Evolutionary conservation across 2,888 invertebrate species (phyloP).

Genomic region (Eustalomyia histrio): DNA sequence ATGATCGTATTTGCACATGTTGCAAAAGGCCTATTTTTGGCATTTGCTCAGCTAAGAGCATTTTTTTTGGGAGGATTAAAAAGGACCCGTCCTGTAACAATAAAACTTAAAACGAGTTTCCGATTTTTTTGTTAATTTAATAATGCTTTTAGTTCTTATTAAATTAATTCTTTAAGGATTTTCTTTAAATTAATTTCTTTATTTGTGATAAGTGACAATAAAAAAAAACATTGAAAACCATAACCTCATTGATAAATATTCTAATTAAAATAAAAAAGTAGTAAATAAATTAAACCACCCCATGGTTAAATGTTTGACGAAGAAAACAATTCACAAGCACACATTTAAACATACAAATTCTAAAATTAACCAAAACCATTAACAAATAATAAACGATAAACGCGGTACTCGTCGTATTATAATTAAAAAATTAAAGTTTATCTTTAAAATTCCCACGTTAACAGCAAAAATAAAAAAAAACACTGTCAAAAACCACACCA

Average conservation of each 20-base stretch:
- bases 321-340: conserved; percentile 21
- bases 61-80: too few species aligned
- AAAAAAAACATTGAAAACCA: conserved; percentile 34
- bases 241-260: conserved; percentile 65
- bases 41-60: too few species aligned
- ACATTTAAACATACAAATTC: conserved; percentile 10
- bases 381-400: conserved; percentile 57
- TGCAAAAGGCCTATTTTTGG: too few species aligned
- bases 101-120: too few species aligned
- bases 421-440: conserved; percentile 39
- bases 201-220: not conserved
- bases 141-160: too few species aligned
- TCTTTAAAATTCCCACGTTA: conserved; percentile 56
- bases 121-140: too few species aligned
- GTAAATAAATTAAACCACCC: conserved; percentile 52
- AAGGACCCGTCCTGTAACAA: too few species aligned
- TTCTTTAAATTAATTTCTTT: too few species aligned
- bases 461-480: conserved; percentile 5
- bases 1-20: too few species aligned
- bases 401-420: conserved; percentile 13
- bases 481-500: conserved; percentile 22
- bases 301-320: conserved; percentile 15
- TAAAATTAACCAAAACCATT: conserved; percentile 33
- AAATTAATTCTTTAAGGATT: too few species aligned
- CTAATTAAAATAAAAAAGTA: conserved; percentile 48